These are phyloP conservation scores for Megathymus violae DNA, from an alignment of 1,140 invertebrate genomes.

Conservation along the genomic window DNA sequence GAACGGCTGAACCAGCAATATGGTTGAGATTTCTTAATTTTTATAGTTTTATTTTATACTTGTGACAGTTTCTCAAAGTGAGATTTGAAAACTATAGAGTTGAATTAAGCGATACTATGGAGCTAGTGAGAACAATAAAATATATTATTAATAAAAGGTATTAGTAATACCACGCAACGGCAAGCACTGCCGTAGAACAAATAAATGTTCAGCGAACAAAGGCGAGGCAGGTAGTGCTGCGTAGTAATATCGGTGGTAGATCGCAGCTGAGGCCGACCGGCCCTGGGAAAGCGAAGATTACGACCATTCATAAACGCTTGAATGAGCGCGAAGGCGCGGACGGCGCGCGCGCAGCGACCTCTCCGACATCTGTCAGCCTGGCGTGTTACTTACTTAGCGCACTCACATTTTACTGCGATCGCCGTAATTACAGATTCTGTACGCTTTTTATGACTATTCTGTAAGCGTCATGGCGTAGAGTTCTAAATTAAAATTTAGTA, in stretches of 20 bases:
- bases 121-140: neutral
- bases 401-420: slow-evolving; percentile 14
- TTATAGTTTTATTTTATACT: too few relatives aligned
- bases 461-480: slow-evolving; percentile 2
- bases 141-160: too few relatives aligned
- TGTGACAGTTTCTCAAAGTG: too few relatives aligned
- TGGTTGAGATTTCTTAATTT: too few relatives aligned
- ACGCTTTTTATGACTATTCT: slow-evolving; percentile 9
- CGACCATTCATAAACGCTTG: slow-evolving; percentile 75
- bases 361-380: slow-evolving; percentile 28
- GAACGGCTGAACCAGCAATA: too few relatives aligned
- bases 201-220: slow-evolving; percentile 15
- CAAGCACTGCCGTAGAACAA: slow-evolving; percentile 4
- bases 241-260: slow-evolving; percentile 13
- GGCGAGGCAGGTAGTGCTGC: slow-evolving; percentile 15
- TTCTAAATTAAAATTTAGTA: neutral
- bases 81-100: too few relatives aligned
- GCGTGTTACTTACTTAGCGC: slow-evolving; percentile 43
- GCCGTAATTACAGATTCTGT: slow-evolving; percentile 18
- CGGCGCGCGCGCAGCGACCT: slow-evolving; percentile 52
- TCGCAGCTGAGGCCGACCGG: slow-evolving; percentile 44
- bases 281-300: slow-evolving; percentile 72
- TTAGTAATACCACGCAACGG: too few relatives aligned
- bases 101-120: slow-evolving; percentile 5
- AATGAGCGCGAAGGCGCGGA: slow-evolving; percentile 63